Conservation (phyloP, 35 echinoderm and acorn worm species). For the Holothuria glaberrima region DNA sequence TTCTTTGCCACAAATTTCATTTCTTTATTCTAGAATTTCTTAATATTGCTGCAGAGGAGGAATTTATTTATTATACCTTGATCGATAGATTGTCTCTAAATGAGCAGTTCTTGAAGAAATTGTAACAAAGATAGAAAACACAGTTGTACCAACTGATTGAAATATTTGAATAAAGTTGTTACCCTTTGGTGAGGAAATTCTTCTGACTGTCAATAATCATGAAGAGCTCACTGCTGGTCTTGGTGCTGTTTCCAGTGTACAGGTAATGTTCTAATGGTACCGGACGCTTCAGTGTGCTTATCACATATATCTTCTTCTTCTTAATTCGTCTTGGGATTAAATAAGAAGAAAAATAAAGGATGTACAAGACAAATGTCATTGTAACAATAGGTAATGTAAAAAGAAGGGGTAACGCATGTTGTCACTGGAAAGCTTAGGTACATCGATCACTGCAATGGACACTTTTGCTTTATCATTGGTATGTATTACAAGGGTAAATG, state of each 20-base stretch:
- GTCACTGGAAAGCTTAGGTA: not conserved
- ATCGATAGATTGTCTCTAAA: too few relatives aligned
- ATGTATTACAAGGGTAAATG: too few relatives aligned
- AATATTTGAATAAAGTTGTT: constrained; percentile 6
- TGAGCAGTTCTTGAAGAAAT: not conserved
- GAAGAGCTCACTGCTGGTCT: constrained; percentile 88
- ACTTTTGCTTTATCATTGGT: too few relatives aligned
- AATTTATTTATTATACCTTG: too few relatives aligned
- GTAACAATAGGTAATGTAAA: too few relatives aligned
- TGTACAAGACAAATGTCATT: too few relatives aligned
- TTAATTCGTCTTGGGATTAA: constrained; percentile 83
- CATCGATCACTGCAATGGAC: too few relatives aligned
- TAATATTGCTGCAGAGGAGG: too few relatives aligned
- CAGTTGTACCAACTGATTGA: not conserved
- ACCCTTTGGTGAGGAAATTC: constrained; percentile 81
- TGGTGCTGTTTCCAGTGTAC: constrained; percentile 96
- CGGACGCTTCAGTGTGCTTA: constrained; percentile 94
- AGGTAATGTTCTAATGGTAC: constrained; percentile 94
- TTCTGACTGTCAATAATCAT: constrained; percentile 83
- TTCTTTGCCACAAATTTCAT: too few relatives aligned
- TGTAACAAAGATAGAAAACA: not conserved
- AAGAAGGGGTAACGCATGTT: not conserved
- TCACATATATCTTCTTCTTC: constrained; percentile 93
- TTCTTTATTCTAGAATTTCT: too few relatives aligned
- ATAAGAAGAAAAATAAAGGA: constrained; percentile 49